Conservation (phyloP, 2,888 invertebrate species). For the Acleris sparsana region DNA sequence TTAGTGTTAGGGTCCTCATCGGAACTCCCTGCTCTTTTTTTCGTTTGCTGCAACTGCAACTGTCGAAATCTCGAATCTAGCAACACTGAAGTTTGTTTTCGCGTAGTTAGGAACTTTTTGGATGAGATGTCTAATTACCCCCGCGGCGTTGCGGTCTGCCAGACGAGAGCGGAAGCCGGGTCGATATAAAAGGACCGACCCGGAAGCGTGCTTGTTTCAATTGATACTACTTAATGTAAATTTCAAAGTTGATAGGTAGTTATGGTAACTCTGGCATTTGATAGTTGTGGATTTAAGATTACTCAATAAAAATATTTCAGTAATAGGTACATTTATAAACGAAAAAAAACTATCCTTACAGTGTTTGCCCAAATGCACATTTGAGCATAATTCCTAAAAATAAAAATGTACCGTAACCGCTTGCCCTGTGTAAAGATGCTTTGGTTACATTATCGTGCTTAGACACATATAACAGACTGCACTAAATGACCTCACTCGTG, state of each 20-base stretch:
- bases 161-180: constrained; percentile 55
- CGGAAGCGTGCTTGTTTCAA: constrained; percentile 37
- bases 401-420: too few relatives aligned
- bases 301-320: too few relatives aligned
- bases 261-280: too few relatives aligned
- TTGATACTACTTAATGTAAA: constrained; percentile 30
- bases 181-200: constrained; percentile 48
- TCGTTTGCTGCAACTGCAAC: too few relatives aligned
- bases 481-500: not conserved
- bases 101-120: constrained; percentile 44
- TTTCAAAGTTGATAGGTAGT: constrained; percentile 5
- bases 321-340: too few relatives aligned
- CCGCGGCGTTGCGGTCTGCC: constrained; percentile 48
- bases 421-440: not conserved
- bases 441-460: not conserved
- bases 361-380: too few relatives aligned
- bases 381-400: too few relatives aligned
- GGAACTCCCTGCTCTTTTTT: too few relatives aligned
- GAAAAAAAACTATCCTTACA: too few relatives aligned
- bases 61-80: too few relatives aligned
- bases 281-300: not conserved
- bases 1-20: too few relatives aligned
- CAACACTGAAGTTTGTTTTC: constrained; percentile 37
- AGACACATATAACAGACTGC: too few relatives aligned
- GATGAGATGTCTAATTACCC: constrained; percentile 56